These are phyloP conservation scores for Folsomia candida DNA, from an alignment of 2,888 invertebrate genomes.

Conservation along the genomic window DNA sequence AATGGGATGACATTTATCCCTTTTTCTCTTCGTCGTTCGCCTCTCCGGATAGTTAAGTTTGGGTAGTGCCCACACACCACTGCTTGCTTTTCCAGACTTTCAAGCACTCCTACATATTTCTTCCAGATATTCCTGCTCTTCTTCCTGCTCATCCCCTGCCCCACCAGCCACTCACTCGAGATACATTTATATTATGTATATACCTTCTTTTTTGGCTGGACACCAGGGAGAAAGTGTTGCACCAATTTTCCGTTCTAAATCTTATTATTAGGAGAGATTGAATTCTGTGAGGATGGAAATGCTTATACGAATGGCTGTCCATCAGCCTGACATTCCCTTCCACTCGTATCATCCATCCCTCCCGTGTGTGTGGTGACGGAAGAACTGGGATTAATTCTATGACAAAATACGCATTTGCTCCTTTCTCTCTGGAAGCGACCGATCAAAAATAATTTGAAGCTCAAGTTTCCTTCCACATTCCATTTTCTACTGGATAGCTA, in stretches of 20 bases:
- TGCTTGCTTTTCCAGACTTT: neutral
- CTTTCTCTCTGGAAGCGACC: neutral
- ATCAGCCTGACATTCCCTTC: too few species aligned
- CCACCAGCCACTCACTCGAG: neutral
- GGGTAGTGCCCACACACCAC: neutral
- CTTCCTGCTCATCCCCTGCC: neutral
- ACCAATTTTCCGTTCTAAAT: too few species aligned
- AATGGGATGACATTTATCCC: slow-evolving; percentile 20
- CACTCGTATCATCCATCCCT: too few species aligned
- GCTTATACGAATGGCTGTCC: too few species aligned
- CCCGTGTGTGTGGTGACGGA: too few species aligned
- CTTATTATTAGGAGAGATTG: too few species aligned
- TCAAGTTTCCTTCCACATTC: neutral
- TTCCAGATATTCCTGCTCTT: too few species aligned
- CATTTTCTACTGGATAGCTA: neutral
- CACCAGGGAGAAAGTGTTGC: too few species aligned
- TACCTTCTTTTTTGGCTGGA: too few species aligned
- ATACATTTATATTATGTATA: neutral
- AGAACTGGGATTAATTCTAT: too few species aligned
- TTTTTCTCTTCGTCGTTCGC: neutral
- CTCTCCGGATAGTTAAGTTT: too few species aligned
- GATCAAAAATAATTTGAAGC: slow-evolving; percentile 8
- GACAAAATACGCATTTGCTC: neutral
- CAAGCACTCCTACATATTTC: neutral
- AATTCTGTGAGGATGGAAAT: too few species aligned